Evolutionary conservation across 1,140 invertebrate genomes (phyloP), one percentile per base, ranked within the genome.

Genomic region (Papilio glaucus): DNA sequence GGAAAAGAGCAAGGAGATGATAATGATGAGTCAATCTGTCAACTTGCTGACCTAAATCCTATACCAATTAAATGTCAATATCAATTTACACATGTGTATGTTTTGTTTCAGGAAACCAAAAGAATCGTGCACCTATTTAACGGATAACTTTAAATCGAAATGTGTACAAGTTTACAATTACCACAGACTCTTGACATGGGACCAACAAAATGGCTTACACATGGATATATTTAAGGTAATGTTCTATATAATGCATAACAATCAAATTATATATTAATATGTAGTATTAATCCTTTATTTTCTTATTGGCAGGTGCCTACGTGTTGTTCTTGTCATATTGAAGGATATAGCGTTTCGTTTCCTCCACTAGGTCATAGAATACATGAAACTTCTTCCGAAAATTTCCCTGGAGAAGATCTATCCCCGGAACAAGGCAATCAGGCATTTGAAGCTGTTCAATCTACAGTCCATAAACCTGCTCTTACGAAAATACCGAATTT

Each of bases 91-190:
- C n/a, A n/a, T n/a, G n/a, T n/a, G n/a, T n/a, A 69, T 73, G 77
- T 71, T 38, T 69, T 75, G 74, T 89, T 94, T n/a, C 83, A 98
- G 97, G 73, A 95, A 95, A 84, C 95, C 96, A 0, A 95, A 95
- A 45, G 94, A 96, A 33, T 94, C 95, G 1, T 98, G 97, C 79
- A 96, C 96, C 6, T 97, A 97, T 82, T 94, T 98, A 21, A 96
- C 96, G 0, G 96, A 96, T 53, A 96, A 96, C 73, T 96, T 97
- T 83, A 95, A 96, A 71, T 97, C 97, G 0, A 95, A 96, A 65
- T 98, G 97, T 82, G 94, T 95, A 2, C 97, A 98, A 94, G 95
- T 98, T 0, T 97, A 97, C 86, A 97, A 97, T 84, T 97, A 97
- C 80, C 97, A 98, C 85, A 94, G 97, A n/a, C 92, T 98, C 5